phyloP scores from a whole-genome alignment of 2,113 vertebrate genomes.

The Setophaga kirtlandii region DNA sequence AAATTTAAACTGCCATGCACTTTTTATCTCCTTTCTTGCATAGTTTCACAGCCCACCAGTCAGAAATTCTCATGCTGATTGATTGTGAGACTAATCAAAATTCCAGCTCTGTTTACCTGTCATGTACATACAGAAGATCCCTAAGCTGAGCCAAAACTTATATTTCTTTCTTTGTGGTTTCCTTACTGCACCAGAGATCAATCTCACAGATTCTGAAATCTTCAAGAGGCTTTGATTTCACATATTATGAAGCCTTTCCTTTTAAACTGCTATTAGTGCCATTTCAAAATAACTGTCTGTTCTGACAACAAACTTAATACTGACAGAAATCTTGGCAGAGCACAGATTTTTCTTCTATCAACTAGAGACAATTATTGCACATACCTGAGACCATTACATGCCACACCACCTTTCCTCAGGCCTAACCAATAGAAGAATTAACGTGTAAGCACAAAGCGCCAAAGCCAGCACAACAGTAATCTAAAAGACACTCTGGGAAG shows the following conservation, averaged over 20 bases:
- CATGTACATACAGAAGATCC: not conserved
- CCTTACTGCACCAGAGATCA: not conserved
- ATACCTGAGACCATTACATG: not conserved
- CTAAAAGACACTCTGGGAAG: not conserved
- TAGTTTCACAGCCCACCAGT: not conserved
- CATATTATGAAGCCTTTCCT: not conserved
- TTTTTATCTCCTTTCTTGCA: not conserved
- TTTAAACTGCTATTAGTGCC: not conserved
- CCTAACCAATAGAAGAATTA: accelerated
- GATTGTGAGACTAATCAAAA: not conserved
- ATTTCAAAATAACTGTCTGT: not conserved
- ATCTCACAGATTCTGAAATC: not conserved
- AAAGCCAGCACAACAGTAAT: not conserved
- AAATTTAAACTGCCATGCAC: not conserved
- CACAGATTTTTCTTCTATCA: not conserved
- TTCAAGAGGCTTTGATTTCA: not conserved
- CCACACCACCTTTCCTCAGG: not conserved
- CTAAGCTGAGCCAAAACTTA: not conserved
- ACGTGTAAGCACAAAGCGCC: not conserved
- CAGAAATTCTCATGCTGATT: not conserved
- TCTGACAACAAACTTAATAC: not conserved
- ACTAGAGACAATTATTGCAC: not conserved
- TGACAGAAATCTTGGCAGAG: not conserved
- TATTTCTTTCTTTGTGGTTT: not conserved
- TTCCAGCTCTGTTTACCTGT: not conserved